Percentiles rank a stretch among this genome's conserved stretches.
phyloP scores from a whole-genome alignment of 1,140 invertebrate species.

The Paraescarpia echinospica region DNA sequence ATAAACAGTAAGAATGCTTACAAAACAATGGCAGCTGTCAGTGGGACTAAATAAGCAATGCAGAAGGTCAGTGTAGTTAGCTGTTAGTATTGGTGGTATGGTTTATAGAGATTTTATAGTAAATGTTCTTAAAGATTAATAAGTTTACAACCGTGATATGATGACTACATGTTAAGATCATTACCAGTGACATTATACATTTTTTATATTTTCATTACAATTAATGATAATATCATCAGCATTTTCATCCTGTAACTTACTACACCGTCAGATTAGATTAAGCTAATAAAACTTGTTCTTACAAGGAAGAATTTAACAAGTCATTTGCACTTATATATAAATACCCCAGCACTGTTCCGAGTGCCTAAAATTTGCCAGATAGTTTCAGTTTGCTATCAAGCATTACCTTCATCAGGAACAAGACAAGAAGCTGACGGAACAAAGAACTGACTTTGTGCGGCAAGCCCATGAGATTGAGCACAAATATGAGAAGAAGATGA shows the following conservation, averaged over 20 bases:
- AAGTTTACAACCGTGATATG: too few relatives aligned
- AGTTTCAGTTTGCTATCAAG: background rate
- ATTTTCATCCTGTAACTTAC: too few relatives aligned
- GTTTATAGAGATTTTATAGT: too few relatives aligned
- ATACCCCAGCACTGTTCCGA: background rate
- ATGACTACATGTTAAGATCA: too few relatives aligned
- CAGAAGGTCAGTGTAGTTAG: background rate
- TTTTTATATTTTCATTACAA: too few relatives aligned
- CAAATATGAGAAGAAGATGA: constrained; percentile 79
- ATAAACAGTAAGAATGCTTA: background rate
- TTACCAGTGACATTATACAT: too few relatives aligned
- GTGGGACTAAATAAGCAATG: background rate
- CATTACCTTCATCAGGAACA: background rate
- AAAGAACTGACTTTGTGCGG: constrained; percentile 71
- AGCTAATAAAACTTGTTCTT: too few relatives aligned
- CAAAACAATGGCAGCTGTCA: background rate
- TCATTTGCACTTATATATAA: background rate
- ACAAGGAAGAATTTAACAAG: background rate
- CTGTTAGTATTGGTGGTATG: background rate
- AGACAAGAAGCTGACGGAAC: background rate
- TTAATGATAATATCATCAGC: too few relatives aligned
- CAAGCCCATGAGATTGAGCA: constrained; percentile 76
- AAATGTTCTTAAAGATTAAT: too few relatives aligned
- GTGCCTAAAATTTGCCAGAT: background rate
- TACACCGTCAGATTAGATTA: too few relatives aligned